Base-by-base conservation (phyloP, 2,888 invertebrate species). In the Miltochrista miniata region DNA sequence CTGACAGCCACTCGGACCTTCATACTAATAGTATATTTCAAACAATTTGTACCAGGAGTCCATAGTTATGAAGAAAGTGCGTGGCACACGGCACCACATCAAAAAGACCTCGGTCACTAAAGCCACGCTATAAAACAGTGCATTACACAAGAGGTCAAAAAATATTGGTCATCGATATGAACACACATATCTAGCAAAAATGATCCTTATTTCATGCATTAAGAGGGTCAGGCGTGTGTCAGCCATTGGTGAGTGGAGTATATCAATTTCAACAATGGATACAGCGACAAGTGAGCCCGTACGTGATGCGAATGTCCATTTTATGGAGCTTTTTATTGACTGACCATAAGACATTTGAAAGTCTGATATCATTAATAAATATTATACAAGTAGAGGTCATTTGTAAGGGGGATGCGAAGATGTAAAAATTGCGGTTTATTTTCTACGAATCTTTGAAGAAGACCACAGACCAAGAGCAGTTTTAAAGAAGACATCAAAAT, bases 261-360 rank as follows among this genome's bases (percentile, higher is more conserved):
- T 90, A 89, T 90, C 89, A 90, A 90, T 90, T 90, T 90, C 85
- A 83, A 84, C 79, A 87, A 84, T 86, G 82, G 85, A 70, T 71
- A 72, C 75, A 84, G 81, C 82, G 88, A 89, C 87, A 85, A 79
- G 78, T 71, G 76, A 73, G 78, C 74, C 70, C 74, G 83, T 70
- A 85, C 90, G 90, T 90, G 90, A 83, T 72, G 68, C 40, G 89
- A 89, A 88, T 90, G 76, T 72, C 72, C 74, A 81, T 79, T 70
- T n/a, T 74, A 74, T 70, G 76, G 77, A 79, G 76, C 76, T 84
- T 85, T 86, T 86, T 87, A 88, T 87, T 84, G 87, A 86, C 85
- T 86, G 87, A 83, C 82, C 84, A 72, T 76, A 72, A 74, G 68
- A 71, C 71, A 65, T 72, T 70, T 65, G 64, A 69, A 54, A 56